Evolutionary conservation across 2,797 vertebrate species (phyloP), one percentile per base, ranked within the genome.

Genomic region (Cheirogaleus major): DNA sequence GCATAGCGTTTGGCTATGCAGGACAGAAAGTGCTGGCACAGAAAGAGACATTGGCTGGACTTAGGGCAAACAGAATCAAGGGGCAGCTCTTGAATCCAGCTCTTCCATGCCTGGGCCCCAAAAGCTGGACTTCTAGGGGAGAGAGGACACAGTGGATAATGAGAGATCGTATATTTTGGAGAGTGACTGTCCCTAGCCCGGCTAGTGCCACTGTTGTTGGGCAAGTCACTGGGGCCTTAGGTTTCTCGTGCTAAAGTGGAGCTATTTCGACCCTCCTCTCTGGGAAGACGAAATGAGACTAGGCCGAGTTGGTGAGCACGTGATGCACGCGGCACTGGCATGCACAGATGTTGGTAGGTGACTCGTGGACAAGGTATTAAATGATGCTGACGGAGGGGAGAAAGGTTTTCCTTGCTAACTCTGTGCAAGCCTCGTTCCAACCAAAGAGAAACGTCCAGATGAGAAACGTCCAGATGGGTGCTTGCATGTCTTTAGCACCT

Each of bases 331-430:
- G 6, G 45, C 22, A 3, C 30, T 2, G 50, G 45, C 8, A 23
- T 6, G 13, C 14, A 11, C 1, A 7, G 45, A 32, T 12, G 9
- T 20, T 55, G 50, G 27, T n/a, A 20, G 69, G 23, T 4, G 41
- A 61, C 38, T 22, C 1, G 2, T 2, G 25, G 1, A 23, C 8
- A 57, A 55, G 35, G 4, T 1, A 0, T n/a, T 67, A 14, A 76
- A 22, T 12, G 15, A 61, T 32, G 1, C 41, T 52, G 75, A 55
- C 5, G 8, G 0, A 0, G 23, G 43, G 7, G 35, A 41, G 13
- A 81, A 67, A 30, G 18, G 10, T 48, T 43, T 32, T 67, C 35
- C 48, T 67, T 78, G 57, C 69, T 59, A 41, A 67, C 25, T 57
- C 70, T 11, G 22, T 43, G 41, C 61, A 20, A 7, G 18, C 10